Conservation (phyloP, 2,113 vertebrate species). For the Glaucomys volans region DNA sequence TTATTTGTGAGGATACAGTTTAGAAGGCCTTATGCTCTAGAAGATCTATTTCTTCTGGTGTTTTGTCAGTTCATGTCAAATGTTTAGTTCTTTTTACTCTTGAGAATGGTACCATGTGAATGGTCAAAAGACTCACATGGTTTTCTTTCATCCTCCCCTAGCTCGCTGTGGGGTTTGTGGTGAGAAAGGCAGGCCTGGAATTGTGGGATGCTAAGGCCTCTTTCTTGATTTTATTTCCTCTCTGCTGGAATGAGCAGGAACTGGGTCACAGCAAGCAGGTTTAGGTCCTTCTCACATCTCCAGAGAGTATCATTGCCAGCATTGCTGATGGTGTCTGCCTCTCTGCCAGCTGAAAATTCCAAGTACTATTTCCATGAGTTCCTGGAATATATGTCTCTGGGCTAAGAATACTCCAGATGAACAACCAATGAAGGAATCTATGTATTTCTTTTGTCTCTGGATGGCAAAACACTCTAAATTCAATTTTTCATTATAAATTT, state of each 20-base stretch:
- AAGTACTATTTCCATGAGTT: not conserved
- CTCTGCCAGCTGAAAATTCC: not conserved
- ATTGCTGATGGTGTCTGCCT: not conserved
- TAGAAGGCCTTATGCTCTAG: not conserved
- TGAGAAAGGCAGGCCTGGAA: not conserved
- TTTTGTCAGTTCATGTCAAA: not conserved
- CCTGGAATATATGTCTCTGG: not conserved
- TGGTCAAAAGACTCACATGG: not conserved
- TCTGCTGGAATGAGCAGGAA: not conserved
- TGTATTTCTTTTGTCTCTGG: not conserved
- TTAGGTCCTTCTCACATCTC: not conserved
- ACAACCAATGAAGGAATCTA: not conserved
- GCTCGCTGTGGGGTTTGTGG: not conserved
- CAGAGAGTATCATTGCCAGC: not conserved
- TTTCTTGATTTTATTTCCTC: not conserved
- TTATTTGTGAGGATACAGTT: not conserved
- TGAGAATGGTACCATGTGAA: not conserved
- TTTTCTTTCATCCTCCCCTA: not conserved
- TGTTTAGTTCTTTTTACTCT: not conserved
- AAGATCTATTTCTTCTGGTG: not conserved
- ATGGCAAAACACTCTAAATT: not conserved
- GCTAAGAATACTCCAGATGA: not conserved
- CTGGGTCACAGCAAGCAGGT: not conserved
- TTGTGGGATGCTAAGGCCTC: not conserved
- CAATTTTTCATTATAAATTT: slow-evolving; percentile 15